A percentile compares a stretch with the other conserved stretches of the same genome.
Evolutionary conservation across 1,140 invertebrate species (phyloP).

Genomic region (Pseudomyrmex flavicornis): DNA sequence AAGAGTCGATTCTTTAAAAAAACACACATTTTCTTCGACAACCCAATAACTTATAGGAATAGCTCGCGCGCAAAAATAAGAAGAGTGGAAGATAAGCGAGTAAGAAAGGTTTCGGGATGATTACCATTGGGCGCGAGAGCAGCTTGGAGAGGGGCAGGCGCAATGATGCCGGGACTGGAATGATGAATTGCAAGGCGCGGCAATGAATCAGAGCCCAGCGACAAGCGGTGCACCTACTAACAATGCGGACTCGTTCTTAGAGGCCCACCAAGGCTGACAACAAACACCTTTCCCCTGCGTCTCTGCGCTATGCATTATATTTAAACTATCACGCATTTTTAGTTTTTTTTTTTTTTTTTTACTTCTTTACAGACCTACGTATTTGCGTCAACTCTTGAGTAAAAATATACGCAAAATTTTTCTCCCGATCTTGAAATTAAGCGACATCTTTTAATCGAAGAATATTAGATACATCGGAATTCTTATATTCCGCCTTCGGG

Average conservation of each 20-base stretch:
- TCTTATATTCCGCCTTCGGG: background rate
- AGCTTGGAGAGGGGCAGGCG: conserved; percentile 49
- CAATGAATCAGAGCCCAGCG: conserved; percentile 78
- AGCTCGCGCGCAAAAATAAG: conserved; percentile 19
- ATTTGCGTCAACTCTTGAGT: background rate
- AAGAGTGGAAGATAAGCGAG: conserved; percentile 20
- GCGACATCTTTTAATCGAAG: conserved; percentile 19
- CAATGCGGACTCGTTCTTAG: conserved; percentile 70
- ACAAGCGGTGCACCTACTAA: conserved; percentile 74
- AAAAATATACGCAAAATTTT: background rate
- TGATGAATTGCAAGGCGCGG: conserved; percentile 79
- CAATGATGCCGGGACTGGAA: conserved; percentile 75
- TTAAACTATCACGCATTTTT: conserved; percentile 61
- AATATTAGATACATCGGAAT: conserved; percentile 45
- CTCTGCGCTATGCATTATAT: conserved; percentile 50
- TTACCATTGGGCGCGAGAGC: conserved; percentile 65
- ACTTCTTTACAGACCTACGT: background rate
- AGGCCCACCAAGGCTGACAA: conserved; percentile 71
- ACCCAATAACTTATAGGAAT: conserved; percentile 50
- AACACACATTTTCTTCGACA: conserved; percentile 38
- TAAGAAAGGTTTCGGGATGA: conserved; percentile 58
- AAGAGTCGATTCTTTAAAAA: background rate
- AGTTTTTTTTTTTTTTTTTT: conserved; percentile 6
- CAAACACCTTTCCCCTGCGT: conserved; percentile 70
- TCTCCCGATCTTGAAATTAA: background rate